Base-by-base conservation (phyloP, 37 sponge, comb jelly and placozoan genomes). In the Halichondria panicea region DNA sequence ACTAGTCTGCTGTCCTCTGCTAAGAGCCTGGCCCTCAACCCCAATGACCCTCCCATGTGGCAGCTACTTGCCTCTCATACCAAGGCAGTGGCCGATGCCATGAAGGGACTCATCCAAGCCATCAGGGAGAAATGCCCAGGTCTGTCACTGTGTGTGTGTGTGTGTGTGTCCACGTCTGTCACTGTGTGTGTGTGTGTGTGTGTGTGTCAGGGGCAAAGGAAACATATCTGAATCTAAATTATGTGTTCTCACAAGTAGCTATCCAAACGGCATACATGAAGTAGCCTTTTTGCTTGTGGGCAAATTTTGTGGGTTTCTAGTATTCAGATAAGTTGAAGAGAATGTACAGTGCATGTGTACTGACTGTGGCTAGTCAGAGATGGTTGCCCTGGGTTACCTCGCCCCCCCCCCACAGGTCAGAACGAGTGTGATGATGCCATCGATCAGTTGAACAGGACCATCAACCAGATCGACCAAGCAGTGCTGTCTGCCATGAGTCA, bases 21-120 rank as follows among this genome's bases (percentile, higher is more conserved):
- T 41, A 92, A 93, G 86, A 84, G 68, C 46, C 82, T 97, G 19
- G 91, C 83, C 22, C 59, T 94, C 36, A 90, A 97, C 57, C 93
- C 95, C 21, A 84, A 92, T 28, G 99, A 97, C 68, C 86, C 84
- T 15, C 64, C 88, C 64, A 88, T 80, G 77, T 93, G 94, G 97
- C 97, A 97, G 80, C 87, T 93, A 38, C 83, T 97, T 22, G 88
- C 92, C 11, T 66, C 81, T 0, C 97, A 97, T 71, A 70, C 93
- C 24, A 94, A 92, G 63, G 84, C 95, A 8, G 82, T 97, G 3
- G 75, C 88, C 31, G 93, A 94, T 61, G 80, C 99, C 34, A 82
- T 97, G 31, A 89, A 64, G 68, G 67, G 68, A 3, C 79, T 97
- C 24, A 57, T 97, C 31, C 24, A 69, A 28, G 81, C 95, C 21